Percentiles rank a stretch among this genome's conserved stretches.
These are phyloP conservation scores for Sebastes itinus DNA, from an alignment of 2,797 vertebrate genomes.

Conservation along the genomic window DNA sequence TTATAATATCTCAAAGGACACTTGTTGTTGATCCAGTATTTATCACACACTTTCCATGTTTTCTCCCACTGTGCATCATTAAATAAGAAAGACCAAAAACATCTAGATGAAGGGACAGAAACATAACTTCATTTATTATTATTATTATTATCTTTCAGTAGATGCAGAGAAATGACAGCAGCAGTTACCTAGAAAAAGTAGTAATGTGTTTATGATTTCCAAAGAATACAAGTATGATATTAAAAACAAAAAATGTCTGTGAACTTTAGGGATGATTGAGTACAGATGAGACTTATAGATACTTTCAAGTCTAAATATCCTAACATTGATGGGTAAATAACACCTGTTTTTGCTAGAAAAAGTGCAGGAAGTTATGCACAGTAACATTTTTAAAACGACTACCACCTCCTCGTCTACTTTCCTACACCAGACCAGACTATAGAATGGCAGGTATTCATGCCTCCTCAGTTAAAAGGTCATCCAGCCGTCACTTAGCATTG, in stretches of 20 bases:
- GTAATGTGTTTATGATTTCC: no score
- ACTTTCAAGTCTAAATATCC: neutral
- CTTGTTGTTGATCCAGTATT: no score
- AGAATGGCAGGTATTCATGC: slow-evolving; percentile 33
- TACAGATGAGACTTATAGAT: neutral
- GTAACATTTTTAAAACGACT: neutral
- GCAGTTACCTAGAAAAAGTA: no score
- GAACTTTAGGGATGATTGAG: neutral
- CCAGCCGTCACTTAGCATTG: slow-evolving; percentile 27
- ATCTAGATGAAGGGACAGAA: no score
- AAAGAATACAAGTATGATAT: neutral
- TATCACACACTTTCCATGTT: no score
- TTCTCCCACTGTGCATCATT: no score
- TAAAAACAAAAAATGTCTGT: no score
- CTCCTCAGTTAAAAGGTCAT: slow-evolving; percentile 63
- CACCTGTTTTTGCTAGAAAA: neutral
- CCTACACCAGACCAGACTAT: slow-evolving; percentile 9
- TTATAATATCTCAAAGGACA: no score
- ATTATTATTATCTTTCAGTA: no score
- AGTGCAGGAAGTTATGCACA: neutral
- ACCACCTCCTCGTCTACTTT: neutral
- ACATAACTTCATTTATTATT: no score
- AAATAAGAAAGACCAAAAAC: no score
- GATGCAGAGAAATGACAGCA: no score
- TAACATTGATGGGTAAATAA: neutral